Evolutionary conservation across 2,113 vertebrate genomes (phyloP), one percentile per base, ranked within the genome.

Genomic region (Leucoraja erinaceus): DNA sequence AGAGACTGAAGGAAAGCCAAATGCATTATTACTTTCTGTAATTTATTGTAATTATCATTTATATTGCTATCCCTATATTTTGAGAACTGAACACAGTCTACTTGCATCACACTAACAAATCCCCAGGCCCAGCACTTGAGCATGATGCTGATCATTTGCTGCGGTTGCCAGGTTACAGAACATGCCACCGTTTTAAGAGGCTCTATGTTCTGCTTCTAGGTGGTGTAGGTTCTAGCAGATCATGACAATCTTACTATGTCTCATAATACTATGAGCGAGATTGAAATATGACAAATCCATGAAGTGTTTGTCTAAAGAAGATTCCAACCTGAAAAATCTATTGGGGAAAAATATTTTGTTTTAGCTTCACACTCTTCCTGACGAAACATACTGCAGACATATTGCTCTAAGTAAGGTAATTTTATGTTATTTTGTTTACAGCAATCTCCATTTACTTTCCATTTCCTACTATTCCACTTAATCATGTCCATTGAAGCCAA

Each of bases 151-250:
- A 88, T 16, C 70, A n/a, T 66, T 33, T 91, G 47, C 70, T 22
- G 33, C 68, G 20, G 90, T 91, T 91, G 90, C 90, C 63, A 91
- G 33, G 90, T 72, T 91, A 91, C 90, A 91, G 66, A 74, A 72
- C 90, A 91, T 72, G 90, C 20, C 22, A 70, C 31, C 4, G 25
- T 68, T 91, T 91, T 91, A 91, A 38, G 68, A 38, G 10, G 63
- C 10, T 47, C 22, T 6, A 68, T 54, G 90, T 54, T 72, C 38
- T 91, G 66, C 10, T 74, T 54, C 38, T 54, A 72, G 22, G 22
- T 47, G 33, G 31, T 91, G 18, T 6, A 91, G 18, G 59, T 72
- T 72, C 33, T 5, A 72, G 68, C 66, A 72, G 10, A 20, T 54
- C 90, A 28, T 33, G 22, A 54, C 38, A 70, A 91, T 72, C 38